Evolutionary conservation across 2,888 invertebrate species (phyloP).

Genomic region (Mythimna albipuncta): DNA sequence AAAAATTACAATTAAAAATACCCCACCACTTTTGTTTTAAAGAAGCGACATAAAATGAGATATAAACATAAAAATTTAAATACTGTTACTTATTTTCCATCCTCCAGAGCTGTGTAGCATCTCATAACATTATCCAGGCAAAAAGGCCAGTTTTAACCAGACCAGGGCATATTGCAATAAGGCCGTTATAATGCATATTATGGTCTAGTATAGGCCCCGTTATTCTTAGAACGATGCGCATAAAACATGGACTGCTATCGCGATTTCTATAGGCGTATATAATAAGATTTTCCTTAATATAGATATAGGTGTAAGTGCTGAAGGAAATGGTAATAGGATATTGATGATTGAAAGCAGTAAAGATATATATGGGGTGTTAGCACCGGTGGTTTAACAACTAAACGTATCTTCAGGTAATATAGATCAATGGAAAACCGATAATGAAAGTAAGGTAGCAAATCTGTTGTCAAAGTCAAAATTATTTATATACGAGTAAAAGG

Average conservation of each 20-base stretch:
- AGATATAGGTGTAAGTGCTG: neutral
- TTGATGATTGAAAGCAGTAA: neutral
- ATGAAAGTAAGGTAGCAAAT: neutral
- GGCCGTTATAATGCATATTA: slow-evolving; percentile 67
- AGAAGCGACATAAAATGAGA: neutral
- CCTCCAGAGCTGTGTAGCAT: slow-evolving; percentile 10
- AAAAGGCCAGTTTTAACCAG: slow-evolving; percentile 47
- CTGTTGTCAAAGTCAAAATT: no score
- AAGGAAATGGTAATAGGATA: slow-evolving; percentile 10
- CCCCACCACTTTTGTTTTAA: no score
- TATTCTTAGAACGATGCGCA: slow-evolving; percentile 64
- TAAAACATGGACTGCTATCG: slow-evolving; percentile 57
- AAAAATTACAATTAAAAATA: no score
- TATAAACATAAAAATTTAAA: neutral
- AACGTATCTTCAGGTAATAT: neutral
- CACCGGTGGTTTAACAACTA: neutral
- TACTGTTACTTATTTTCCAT: neutral
- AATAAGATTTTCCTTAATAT: slow-evolving; percentile 38
- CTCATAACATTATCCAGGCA: slow-evolving; percentile 35
- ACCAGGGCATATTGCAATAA: slow-evolving; percentile 38
- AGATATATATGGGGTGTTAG: neutral
- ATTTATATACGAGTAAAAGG: no score
- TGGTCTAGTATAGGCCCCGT: slow-evolving; percentile 57
- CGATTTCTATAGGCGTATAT: slow-evolving; percentile 41
- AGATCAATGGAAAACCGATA: neutral